A percentile compares a stretch with the other conserved stretches of the same genome.
phyloP scores from a whole-genome alignment of 2,888 invertebrate species.

The Ormyrus thymus region DNA sequence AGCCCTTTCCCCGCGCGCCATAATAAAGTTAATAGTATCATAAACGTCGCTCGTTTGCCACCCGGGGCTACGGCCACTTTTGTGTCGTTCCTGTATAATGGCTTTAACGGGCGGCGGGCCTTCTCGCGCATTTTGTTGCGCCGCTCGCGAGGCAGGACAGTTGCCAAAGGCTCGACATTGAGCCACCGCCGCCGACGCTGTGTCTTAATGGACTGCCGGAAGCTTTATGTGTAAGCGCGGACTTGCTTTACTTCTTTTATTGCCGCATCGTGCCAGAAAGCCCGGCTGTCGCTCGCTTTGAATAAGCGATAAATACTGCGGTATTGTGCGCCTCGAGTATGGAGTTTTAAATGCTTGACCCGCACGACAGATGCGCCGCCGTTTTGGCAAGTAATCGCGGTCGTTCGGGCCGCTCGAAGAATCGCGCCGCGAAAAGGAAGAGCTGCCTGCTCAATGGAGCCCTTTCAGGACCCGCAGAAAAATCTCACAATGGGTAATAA shows the following conservation, averaged over 20 bases:
- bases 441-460: too few species aligned
- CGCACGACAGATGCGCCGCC: too few species aligned
- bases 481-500: too few species aligned
- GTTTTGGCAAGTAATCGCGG: too few species aligned
- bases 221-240: background rate
- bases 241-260: background rate
- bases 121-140: background rate
- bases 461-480: too few species aligned
- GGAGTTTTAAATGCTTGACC: too few species aligned
- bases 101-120: conserved; percentile 48
- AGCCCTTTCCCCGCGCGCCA: conserved; percentile 56
- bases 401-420: too few species aligned
- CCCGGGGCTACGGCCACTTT: conserved; percentile 62
- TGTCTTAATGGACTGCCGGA: conserved; percentile 31
- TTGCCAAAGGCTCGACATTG: conserved; percentile 9
- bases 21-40: conserved; percentile 70
- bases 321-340: too few species aligned
- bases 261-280: too few species aligned
- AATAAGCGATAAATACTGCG: too few species aligned
- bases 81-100: conserved; percentile 57
- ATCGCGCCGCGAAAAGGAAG: too few species aligned
- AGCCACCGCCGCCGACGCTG: background rate
- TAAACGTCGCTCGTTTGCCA: conserved; percentile 66
- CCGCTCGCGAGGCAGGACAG: background rate
- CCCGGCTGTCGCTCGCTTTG: too few species aligned